Evolutionary conservation across 2,888 invertebrate genomes (phyloP), one percentile per base, ranked within the genome.

Genomic region (Lissocephala sabroskyi): DNA sequence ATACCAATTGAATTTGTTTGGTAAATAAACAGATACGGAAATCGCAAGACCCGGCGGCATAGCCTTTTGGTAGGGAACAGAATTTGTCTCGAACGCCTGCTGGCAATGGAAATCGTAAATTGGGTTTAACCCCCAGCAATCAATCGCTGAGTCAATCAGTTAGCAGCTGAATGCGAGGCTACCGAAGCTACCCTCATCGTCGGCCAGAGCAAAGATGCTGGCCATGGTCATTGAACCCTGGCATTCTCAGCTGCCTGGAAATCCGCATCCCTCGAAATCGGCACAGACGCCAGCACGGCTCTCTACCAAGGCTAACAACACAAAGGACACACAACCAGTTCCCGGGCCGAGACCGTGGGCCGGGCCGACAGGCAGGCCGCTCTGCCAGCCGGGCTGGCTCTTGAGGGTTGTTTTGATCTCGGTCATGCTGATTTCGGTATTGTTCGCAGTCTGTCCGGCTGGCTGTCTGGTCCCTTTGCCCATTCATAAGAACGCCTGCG

Each of bases 221-320:
- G 18, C 37, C 37, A 37, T 37, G 37, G 37, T 37, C 37, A 37
- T 37, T 37, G 37, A 37, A 37, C 37, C 10, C 37, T 18, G 33
- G 4, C 19, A 19, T n/a, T 4, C 7, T 37, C 37, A 37, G 37
- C 37, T 37, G 37, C 37, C 37, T 37, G 3, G 19, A 10, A 10
- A 37, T 19, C 18, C 18, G 37, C 37, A 37, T n/a, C 37, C 37
- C 37, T n/a, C 19, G 16, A 37, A 1, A n/a, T n/a, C n/a, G n/a
- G n/a, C n/a, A n/a, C n/a, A n/a, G n/a, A n/a, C n/a, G n/a, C n/a
- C n/a, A n/a, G n/a, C n/a, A n/a, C n/a, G n/a, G 2, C 19, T 17
- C 19, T 37, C 37, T 37, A 19, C 37, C 37, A 37, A 37, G 37
- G 37, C 37, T 37, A 37, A 37, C n/a, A n/a, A n/a, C 7, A 36